phyloP scores from a whole-genome alignment of 2,797 vertebrate species.

The Nasua narica region DNA sequence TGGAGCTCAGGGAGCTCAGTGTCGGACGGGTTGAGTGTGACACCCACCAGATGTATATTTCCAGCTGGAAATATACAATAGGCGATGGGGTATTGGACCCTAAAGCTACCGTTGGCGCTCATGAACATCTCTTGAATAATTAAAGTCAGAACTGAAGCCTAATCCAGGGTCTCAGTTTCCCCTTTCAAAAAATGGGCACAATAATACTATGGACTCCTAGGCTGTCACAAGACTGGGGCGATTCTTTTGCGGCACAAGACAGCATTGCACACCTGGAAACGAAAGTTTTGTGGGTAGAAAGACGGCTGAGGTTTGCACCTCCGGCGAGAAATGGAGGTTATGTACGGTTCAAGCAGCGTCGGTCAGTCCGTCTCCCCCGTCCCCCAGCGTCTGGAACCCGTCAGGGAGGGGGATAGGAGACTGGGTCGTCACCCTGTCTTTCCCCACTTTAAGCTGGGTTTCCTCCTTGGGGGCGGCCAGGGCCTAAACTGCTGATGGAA shows the following conservation, averaged over 20 bases:
- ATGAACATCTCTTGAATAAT: background rate
- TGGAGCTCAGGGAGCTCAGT: background rate
- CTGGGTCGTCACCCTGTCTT: slow-evolving; percentile 6
- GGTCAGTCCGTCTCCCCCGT: background rate
- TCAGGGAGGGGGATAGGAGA: background rate
- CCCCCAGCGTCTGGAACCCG: background rate
- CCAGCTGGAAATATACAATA: background rate
- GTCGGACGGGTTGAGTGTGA: background rate
- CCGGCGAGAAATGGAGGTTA: background rate
- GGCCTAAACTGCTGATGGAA: slow-evolving; percentile 55
- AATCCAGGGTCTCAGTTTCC: background rate
- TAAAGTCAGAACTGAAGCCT: background rate
- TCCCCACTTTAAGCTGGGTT: background rate
- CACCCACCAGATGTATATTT: background rate
- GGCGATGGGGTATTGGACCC: background rate
- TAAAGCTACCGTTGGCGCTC: background rate
- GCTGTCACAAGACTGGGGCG: background rate
- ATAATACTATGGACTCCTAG: background rate
- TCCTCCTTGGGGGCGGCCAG: background rate
- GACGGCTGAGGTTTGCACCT: background rate
- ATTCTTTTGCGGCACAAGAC: background rate
- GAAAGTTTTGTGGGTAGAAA: background rate
- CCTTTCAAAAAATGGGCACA: background rate
- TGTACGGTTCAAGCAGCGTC: background rate
- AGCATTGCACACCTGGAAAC: background rate